These are phyloP conservation scores for Otolemur garnettii DNA, from an alignment of 2,113 vertebrate genomes.

Conservation along the genomic window DNA sequence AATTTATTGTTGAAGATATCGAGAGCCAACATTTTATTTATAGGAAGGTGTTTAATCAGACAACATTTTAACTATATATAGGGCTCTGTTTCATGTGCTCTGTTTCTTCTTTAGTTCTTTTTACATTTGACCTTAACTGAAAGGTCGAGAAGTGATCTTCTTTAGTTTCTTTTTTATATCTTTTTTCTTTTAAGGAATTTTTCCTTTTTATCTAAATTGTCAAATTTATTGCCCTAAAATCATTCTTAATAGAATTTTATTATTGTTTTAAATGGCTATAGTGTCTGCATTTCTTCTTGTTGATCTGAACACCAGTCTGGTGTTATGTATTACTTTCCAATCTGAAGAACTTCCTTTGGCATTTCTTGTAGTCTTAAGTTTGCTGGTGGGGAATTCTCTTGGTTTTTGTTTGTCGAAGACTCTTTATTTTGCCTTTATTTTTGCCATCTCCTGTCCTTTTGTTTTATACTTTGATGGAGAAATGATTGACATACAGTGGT, in stretches of 20 bases:
- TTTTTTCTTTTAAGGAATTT: slow-evolving; percentile 4
- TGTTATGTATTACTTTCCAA: no score
- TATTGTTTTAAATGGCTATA: background rate
- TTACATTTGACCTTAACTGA: no score
- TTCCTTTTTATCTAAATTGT: background rate
- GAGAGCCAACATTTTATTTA: background rate
- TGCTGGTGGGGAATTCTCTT: background rate
- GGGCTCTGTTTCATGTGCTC: no score
- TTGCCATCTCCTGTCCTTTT: background rate
- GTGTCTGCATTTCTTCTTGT: background rate
- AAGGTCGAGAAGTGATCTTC: background rate
- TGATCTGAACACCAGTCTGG: background rate
- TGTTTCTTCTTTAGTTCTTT: no score
- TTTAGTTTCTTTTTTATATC: background rate
- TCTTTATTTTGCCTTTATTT: background rate
- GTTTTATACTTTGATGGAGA: background rate
- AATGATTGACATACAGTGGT: background rate
- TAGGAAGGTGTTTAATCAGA: background rate
- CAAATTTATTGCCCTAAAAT: background rate
- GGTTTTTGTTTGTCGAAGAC: background rate
- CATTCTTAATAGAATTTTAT: background rate
- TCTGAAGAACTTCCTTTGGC: background rate
- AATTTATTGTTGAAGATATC: background rate
- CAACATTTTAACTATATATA: no score
- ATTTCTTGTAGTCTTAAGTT: background rate